These are phyloP conservation scores for Phallusia fumigata DNA, from an alignment of 23 tunicate species.

Conservation along the genomic window DNA sequence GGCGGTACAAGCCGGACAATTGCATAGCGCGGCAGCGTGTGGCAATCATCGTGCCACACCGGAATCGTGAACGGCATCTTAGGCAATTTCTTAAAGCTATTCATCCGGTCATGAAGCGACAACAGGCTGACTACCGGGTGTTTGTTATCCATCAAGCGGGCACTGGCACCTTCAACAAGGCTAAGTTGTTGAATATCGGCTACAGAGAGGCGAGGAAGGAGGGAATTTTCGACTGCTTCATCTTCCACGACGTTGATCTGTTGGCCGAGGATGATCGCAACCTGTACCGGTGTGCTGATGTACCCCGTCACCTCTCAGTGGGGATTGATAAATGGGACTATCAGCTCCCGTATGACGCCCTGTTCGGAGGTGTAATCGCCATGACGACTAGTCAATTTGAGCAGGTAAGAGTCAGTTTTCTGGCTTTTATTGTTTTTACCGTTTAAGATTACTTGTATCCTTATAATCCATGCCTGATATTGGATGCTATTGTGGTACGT, in stretches of 20 bases:
- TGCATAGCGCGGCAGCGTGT: constrained; percentile 63
- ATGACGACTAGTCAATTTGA: constrained; percentile 59
- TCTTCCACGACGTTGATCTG: constrained; percentile 96
- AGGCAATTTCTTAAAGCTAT: constrained; percentile 55
- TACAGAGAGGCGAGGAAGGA: constrained; percentile 64
- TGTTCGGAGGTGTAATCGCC: constrained; percentile 82
- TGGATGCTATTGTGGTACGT: neutral
- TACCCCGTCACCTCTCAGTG: constrained; percentile 80
- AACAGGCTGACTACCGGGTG: constrained; percentile 78
- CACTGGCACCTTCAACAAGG: constrained; percentile 80
- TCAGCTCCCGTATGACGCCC: constrained; percentile 72
- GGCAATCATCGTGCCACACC: constrained; percentile 88
- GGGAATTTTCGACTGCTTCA: constrained; percentile 75
- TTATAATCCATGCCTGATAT: neutral
- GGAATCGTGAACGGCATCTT: constrained; percentile 70
- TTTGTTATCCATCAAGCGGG: constrained; percentile 68
- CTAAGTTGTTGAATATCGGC: constrained; percentile 79
- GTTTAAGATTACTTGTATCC: neutral
- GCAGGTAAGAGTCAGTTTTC: constrained; percentile 30
- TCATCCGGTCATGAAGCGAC: constrained; percentile 79
- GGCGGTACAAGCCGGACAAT: constrained; percentile 43
- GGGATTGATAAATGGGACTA: constrained; percentile 85
- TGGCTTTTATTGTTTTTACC: no score
- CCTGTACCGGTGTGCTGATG: constrained; percentile 77
- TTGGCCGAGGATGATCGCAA: constrained; percentile 82